phyloP scores from a whole-genome alignment of 2,888 invertebrate genomes.

The Strigamia crassipes region DNA sequence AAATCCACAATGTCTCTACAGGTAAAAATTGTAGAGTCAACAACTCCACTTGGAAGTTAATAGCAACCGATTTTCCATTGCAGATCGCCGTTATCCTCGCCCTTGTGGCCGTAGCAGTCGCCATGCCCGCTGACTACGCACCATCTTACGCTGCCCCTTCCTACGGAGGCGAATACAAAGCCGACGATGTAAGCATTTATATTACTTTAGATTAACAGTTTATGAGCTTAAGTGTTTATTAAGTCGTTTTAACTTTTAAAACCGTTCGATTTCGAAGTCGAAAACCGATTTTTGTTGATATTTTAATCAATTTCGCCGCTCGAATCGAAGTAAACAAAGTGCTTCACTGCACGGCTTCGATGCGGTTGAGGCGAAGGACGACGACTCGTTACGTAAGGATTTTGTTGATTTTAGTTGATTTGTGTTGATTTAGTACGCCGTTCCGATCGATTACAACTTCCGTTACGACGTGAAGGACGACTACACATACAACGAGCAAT shows the following conservation, averaged over 20 bases:
- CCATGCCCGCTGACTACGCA: constrained; percentile 34
- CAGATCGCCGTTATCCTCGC: constrained; percentile 27
- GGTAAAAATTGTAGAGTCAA: background rate
- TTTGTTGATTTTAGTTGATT: background rate
- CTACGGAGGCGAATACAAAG: background rate
- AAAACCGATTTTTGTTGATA: too few relatives aligned
- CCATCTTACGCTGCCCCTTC: background rate
- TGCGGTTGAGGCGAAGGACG: background rate
- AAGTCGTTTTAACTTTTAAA: too few relatives aligned
- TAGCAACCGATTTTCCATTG: background rate
- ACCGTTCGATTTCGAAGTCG: too few relatives aligned
- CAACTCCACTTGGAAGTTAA: too few relatives aligned
- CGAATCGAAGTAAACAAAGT: background rate
- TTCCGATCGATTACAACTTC: constrained; percentile 50
- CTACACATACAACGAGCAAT: constrained; percentile 50
- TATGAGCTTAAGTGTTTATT: too few relatives aligned
- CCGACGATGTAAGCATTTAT: constrained; percentile 6
- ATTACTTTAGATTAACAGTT: background rate
- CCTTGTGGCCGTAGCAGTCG: constrained; percentile 35
- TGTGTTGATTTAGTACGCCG: background rate
- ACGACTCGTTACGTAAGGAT: background rate
- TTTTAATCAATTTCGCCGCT: too few relatives aligned
- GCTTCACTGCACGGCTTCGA: background rate
- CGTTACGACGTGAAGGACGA: constrained; percentile 50
- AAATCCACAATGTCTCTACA: background rate